Base-by-base conservation (phyloP, 2,888 invertebrate genomes). In the Napeogenes sylphis region DNA sequence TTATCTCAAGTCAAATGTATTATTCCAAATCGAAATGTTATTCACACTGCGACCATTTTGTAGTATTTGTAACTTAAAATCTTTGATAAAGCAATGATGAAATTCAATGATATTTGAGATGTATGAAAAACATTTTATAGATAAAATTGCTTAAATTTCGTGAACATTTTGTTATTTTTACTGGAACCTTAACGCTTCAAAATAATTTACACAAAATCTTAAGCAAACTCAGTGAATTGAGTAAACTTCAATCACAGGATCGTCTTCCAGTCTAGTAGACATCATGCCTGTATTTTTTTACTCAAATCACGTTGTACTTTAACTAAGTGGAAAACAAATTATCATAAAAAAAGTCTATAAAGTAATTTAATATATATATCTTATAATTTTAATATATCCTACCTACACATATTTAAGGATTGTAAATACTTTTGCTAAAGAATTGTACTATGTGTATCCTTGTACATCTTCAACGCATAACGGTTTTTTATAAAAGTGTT, bases 201-300 rank as follows among this genome's bases (percentile, higher is more conserved):
- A 83, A 82, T 80, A 79, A 82, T 83, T 83, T 83, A 80, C 76
- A 79, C 80, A 80, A 83, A 84, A 82, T 81, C 80, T 82, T 81
- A 77, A 77, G 83, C 71, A 83, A 83, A 82, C 82, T 74, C 77
- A 77, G 72, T 70, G 76, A 83, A 81, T 84, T 81, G 81, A 76
- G 82, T 80, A 83, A 84, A 84, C 82, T 83, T 84, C 79, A 84
- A 83, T 83, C 80, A 81, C 72, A 70, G 73, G 76, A 75, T 77
- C 73, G 73, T 72, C 73, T 74, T 73, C 71, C 76, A 71, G 73
- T 74, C 74, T 72, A 72, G 71, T 71, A 68, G 70, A 66, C 68
- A 66, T 66, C 64, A 65, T 68, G 65, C 63, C 64, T 66, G 69
- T 59, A 67, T 67, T 65, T 66, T 69, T 65, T 57, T 63, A 64